These are phyloP conservation scores for Danionella cerebrum DNA, from an alignment of 2,113 vertebrate species.

Conservation along the genomic window DNA sequence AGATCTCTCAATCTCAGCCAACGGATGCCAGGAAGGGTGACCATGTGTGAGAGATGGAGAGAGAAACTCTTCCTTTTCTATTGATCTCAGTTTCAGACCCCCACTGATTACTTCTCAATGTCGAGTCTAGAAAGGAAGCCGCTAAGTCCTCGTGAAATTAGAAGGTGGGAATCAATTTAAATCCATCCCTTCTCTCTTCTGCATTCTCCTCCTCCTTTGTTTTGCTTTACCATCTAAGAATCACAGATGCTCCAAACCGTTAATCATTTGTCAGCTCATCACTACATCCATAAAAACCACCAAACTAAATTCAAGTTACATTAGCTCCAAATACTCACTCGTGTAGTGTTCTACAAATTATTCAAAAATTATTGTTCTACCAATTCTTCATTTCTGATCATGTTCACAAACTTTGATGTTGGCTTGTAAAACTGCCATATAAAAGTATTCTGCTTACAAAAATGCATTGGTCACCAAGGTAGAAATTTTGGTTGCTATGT, in stretches of 20 bases:
- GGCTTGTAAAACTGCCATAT: no score
- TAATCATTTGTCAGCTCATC: not conserved
- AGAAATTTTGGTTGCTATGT: no score
- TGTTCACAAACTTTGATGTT: no score
- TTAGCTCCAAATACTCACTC: no score
- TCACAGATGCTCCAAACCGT: not conserved
- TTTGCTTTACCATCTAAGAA: not conserved
- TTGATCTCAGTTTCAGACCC: conserved; percentile 59
- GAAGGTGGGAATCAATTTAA: conserved; percentile 62
- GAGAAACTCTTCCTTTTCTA: conserved; percentile 57
- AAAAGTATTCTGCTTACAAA: no score
- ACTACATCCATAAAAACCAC: no score
- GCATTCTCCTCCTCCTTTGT: conserved; percentile 28
- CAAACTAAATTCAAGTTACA: no score
- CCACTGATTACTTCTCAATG: conserved; percentile 56
- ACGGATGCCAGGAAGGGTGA: conserved; percentile 6
- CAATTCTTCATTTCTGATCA: no score
- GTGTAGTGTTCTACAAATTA: no score
- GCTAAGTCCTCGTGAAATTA: conserved; percentile 64
- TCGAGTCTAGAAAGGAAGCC: conserved; percentile 56
- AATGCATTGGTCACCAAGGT: no score
- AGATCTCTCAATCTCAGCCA: not conserved
- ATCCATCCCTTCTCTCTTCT: conserved; percentile 51
- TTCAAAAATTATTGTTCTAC: no score
- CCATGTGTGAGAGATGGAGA: conserved; percentile 26